These are phyloP conservation scores for Archivesica marissinica DNA, from an alignment of 1,140 invertebrate genomes.

Conservation along the genomic window DNA sequence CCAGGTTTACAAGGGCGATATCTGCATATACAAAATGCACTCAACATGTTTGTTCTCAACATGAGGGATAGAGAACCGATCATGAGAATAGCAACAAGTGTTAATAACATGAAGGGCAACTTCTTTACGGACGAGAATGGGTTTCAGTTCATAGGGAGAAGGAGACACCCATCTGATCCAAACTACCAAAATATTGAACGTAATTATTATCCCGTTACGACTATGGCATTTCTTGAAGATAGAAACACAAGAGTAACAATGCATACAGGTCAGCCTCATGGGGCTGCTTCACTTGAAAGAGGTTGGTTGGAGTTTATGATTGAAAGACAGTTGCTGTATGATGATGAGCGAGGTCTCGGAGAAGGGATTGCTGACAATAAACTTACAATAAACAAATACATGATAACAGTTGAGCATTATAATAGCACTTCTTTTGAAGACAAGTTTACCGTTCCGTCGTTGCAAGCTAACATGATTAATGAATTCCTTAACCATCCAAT, in stretches of 20 bases:
- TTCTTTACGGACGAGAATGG: slow-evolving; percentile 98
- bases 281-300: slow-evolving; percentile 73
- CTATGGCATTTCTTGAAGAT: slow-evolving; percentile 93
- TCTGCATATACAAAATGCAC: slow-evolving; percentile 76
- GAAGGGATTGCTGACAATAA: slow-evolving; percentile 95
- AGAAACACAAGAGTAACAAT: slow-evolving; percentile 72
- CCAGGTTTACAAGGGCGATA: slow-evolving; percentile 73
- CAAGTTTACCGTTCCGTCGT: slow-evolving; percentile 70
- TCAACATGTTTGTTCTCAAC: slow-evolving; percentile 72
- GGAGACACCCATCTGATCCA: slow-evolving; percentile 85
- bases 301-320: slow-evolving; percentile 97
- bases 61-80: slow-evolving; percentile 91
- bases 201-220: slow-evolving; percentile 97
- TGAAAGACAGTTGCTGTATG: slow-evolving; percentile 95
- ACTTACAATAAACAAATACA: slow-evolving; percentile 70
- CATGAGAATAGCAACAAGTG: slow-evolving; percentile 94
- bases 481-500: slow-evolving; percentile 76
- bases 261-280: slow-evolving; percentile 79
- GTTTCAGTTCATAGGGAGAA: slow-evolving; percentile 90
- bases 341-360: slow-evolving; percentile 96
- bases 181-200: slow-evolving; percentile 97
- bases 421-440: not conserved
- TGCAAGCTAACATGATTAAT: slow-evolving; percentile 66
- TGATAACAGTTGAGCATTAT: slow-evolving; percentile 74
- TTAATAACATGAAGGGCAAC: slow-evolving; percentile 85